phyloP scores from a whole-genome alignment of 2,797 vertebrate genomes.

The Spinibarbus caldwelli region DNA sequence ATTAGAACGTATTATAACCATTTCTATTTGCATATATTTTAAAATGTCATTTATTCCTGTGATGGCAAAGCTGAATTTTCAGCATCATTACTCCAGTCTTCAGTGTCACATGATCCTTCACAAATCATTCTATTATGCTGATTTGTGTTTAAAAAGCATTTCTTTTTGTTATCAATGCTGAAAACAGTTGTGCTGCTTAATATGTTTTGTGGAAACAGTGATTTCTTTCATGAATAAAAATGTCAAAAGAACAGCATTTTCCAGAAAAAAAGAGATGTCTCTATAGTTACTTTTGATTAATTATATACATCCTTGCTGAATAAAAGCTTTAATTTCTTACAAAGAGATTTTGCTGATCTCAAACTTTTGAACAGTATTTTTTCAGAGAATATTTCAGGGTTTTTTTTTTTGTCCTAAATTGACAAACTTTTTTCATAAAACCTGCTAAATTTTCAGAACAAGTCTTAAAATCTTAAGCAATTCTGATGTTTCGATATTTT shows the following conservation, averaged over 20 bases:
- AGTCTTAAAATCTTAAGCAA: neutral
- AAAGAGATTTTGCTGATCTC: neutral
- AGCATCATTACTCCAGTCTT: neutral
- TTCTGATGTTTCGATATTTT: neutral
- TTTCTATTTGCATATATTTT: neutral
- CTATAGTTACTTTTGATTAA: neutral
- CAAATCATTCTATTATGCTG: neutral
- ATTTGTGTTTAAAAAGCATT: neutral
- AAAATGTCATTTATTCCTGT: neutral
- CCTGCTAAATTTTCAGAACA: neutral
- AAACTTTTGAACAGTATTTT: neutral
- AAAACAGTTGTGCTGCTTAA: too few relatives aligned
- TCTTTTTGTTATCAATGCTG: neutral
- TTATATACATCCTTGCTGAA: neutral
- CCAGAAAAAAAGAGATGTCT: neutral
- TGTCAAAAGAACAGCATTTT: neutral
- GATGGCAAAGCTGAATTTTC: too few relatives aligned
- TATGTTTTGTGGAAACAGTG: neutral
- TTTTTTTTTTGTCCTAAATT: too few relatives aligned
- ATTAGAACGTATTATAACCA: neutral
- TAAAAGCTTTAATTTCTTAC: neutral
- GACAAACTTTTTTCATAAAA: neutral
- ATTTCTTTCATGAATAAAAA: neutral
- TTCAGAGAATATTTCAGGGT: neutral
- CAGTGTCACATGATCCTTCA: neutral